Evolutionary conservation across 2,888 invertebrate species (phyloP).

Genomic region (Portevinia maculata): DNA sequence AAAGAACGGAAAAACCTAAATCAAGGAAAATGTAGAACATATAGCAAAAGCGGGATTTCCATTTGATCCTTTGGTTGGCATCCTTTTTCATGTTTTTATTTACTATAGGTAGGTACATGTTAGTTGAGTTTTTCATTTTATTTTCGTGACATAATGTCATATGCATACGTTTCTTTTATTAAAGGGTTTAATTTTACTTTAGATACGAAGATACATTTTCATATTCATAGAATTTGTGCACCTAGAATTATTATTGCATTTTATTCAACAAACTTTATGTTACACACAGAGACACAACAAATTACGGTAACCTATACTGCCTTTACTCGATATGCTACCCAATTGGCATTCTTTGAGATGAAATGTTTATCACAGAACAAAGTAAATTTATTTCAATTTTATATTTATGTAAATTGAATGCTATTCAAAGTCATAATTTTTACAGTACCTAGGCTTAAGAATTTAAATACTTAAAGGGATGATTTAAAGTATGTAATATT

Average conservation of each 20-base stretch:
- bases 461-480: too few species aligned
- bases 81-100: constrained; percentile 71
- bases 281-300: neutral
- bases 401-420: neutral
- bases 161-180: constrained; percentile 49
- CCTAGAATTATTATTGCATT: constrained; percentile 54
- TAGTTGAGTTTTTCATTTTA: constrained; percentile 40
- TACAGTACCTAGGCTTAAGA: too few species aligned
- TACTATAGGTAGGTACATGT: constrained; percentile 42
- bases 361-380: constrained; percentile 12
- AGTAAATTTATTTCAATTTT: neutral
- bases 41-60: constrained; percentile 28
- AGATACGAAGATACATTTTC: constrained; percentile 58
- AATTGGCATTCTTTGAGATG: constrained; percentile 51
- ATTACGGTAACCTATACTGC: neutral
- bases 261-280: constrained; percentile 9
- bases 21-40: constrained; percentile 48
- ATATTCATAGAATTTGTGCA: constrained; percentile 70
- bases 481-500: too few species aligned
- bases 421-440: too few species aligned
- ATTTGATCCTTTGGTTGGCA: constrained; percentile 50
- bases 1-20: constrained; percentile 21
- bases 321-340: constrained; percentile 18
- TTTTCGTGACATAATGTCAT: constrained; percentile 68
- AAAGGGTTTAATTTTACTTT: constrained; percentile 65